Base-by-base conservation (phyloP, 2,888 invertebrate species). In the Eledone cirrhosa region DNA sequence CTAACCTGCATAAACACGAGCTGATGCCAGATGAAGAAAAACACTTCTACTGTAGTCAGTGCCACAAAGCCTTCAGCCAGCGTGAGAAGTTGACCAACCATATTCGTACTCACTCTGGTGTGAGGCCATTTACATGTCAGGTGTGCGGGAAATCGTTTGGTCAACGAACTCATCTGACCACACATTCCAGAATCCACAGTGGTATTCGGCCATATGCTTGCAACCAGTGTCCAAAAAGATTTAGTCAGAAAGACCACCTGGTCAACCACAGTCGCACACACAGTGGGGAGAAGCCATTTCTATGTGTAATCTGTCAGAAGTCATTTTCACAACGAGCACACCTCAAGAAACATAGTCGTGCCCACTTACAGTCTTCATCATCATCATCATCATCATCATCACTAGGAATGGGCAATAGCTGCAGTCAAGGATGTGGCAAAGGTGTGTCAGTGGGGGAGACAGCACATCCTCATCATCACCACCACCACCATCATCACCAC, bases 261-360 rank as follows among this genome's bases (percentile, higher is more conserved):
- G 69, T 69, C 69, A 69, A 69, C 69, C 69, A 69, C 69, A 69
- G 69, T n/a, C 69, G 69, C 33, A 69, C 69, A 22, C 69, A 69
- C 29, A 69, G 69, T 33, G 69, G 69, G 11, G 69, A 69, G 69
- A 69, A 69, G 24, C 69, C 69, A 11, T 69, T 69, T 69, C 69
- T 69, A 31, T 69, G 69, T 33, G 31, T 69, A 31, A 69, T 69
- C 33, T 69, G 69, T 31, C 69, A 69, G 33, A 69, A 69, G 69
- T 69, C 69, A 33, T 69, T 69, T 69, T 69, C 69, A 31, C 69
- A 69, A 33, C 27, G 69, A 22, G 69, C 69, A 22, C 69, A 69
- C 69, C 69, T 69, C 31, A 69, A 69, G 69, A 69, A 69, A 33
- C 69, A 69, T 31, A 69, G 69, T 31, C 69, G 33, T 31, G 69